These are phyloP conservation scores for Escarpia spicata DNA, from an alignment of 2,888 invertebrate genomes.

Conservation along the genomic window DNA sequence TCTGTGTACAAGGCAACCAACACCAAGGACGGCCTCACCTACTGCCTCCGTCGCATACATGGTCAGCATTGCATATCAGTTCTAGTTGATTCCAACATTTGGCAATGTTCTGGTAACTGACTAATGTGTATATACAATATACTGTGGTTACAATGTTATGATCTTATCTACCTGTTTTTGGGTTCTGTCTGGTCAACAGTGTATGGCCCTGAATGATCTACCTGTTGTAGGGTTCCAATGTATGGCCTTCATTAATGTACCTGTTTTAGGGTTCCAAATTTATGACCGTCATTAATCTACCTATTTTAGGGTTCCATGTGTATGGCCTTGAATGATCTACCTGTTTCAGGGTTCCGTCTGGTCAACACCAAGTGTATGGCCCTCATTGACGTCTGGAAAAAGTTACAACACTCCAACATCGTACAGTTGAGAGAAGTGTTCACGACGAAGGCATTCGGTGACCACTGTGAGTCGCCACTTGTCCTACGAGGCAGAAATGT, in stretches of 20 bases:
- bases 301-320: conserved; percentile 77
- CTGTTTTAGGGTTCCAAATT: conserved; percentile 79
- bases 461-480: conserved; percentile 67
- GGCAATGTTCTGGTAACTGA: too few relatives aligned
- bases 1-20: conserved; percentile 86
- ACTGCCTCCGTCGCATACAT: conserved; percentile 88
- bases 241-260: not conserved
- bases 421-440: conserved; percentile 92
- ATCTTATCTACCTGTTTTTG: conserved; percentile 63
- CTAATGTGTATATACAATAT: too few relatives aligned
- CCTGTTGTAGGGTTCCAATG: not conserved
- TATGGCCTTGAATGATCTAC: conserved; percentile 71
- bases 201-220: conserved; percentile 72
- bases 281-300: conserved; percentile 71
- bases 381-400: conserved; percentile 82
- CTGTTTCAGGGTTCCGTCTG: conserved; percentile 77
- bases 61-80: conserved; percentile 65
- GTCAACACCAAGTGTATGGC: conserved; percentile 85
- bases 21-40: conserved; percentile 75
- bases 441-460: conserved; percentile 94
- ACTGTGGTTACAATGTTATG: too few relatives aligned
- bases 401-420: conserved; percentile 92
- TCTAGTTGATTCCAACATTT: not conserved
- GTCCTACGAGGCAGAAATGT: not conserved
- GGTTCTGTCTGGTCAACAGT: conserved; percentile 83